Conservation (phyloP, 2,797 vertebrate genomes). For the Salmo trutta region DNA sequence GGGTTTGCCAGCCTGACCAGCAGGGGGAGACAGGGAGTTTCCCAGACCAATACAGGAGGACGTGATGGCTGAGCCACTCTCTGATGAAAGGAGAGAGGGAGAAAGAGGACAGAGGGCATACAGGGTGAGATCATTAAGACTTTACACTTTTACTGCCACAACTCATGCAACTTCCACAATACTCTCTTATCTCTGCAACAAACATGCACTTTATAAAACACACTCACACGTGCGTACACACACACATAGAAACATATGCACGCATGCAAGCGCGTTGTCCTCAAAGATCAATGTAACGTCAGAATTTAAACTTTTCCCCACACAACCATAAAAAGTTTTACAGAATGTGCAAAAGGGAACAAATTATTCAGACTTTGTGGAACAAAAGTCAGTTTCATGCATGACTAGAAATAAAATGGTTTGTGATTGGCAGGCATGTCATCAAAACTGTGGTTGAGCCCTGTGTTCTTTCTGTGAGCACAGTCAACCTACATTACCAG, state of each 20-base stretch:
- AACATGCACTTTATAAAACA: neutral
- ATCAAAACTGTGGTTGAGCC: neutral
- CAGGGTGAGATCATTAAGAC: neutral
- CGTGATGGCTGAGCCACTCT: constrained; percentile 93
- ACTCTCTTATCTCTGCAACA: neutral
- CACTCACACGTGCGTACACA: neutral
- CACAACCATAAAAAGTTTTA: neutral
- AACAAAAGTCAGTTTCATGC: neutral
- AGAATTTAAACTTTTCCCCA: neutral
- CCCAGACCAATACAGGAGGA: constrained; percentile 89
- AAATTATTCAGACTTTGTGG: neutral
- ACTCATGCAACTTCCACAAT: neutral
- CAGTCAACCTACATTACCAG: constrained; percentile 59
- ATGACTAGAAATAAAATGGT: neutral
- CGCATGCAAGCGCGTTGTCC: neutral
- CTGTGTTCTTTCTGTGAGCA: constrained; percentile 21
- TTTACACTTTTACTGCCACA: neutral
- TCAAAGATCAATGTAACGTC: too few species aligned
- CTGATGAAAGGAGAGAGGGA: constrained; percentile 60
- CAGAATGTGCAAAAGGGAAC: neutral
- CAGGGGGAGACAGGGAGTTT: constrained; percentile 84
- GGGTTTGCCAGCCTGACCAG: constrained; percentile 90
- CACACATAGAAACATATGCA: neutral
- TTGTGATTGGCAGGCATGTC: neutral
- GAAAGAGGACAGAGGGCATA: neutral